Percentiles rank a stretch among this genome's conserved stretches.
Conservation (phyloP, 2,113 vertebrate species). For the Tenebrosternarchus preto region DNA sequence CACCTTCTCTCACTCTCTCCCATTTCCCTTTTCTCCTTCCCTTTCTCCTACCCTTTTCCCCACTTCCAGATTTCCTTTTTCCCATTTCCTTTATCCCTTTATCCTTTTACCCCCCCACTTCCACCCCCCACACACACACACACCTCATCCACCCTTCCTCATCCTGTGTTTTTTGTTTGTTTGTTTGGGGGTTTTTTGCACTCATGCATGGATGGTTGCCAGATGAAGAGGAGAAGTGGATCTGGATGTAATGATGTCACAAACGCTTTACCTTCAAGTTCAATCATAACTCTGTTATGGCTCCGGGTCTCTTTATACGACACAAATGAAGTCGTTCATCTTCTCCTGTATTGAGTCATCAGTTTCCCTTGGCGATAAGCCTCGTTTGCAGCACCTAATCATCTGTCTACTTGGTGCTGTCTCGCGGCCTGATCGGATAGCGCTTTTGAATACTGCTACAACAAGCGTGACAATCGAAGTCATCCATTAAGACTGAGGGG, state of each 20-base stretch:
- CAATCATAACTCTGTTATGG: constrained; percentile 96
- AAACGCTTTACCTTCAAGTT: constrained; percentile 96
- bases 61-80: constrained; percentile 44
- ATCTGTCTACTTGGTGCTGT: constrained; percentile 90
- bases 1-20: constrained; percentile 61
- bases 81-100: constrained; percentile 53
- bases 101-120: constrained; percentile 54
- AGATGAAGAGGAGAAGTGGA: constrained; percentile 92
- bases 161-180: neutral
- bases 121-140: constrained; percentile 54
- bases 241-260: constrained; percentile 99
- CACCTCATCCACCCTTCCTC: neutral
- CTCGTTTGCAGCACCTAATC: constrained; percentile 98
- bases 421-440: constrained; percentile 96
- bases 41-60: constrained; percentile 56
- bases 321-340: constrained; percentile 97
- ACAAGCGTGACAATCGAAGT: constrained; percentile 90
- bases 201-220: constrained; percentile 89
- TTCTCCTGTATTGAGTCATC: constrained; percentile 97
- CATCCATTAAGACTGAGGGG: constrained; percentile 91
- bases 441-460: constrained; percentile 90
- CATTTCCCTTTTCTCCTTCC: constrained; percentile 8
- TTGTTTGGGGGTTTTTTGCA: constrained; percentile 39
- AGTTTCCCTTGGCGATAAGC: constrained; percentile 92
- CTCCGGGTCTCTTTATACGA: constrained; percentile 90